Percentiles rank a stretch among this genome's conserved stretches.
These are phyloP conservation scores for Mesorhabditis sp. DNA, from an alignment of 2,888 invertebrate genomes.

Conservation along the genomic window DNA sequence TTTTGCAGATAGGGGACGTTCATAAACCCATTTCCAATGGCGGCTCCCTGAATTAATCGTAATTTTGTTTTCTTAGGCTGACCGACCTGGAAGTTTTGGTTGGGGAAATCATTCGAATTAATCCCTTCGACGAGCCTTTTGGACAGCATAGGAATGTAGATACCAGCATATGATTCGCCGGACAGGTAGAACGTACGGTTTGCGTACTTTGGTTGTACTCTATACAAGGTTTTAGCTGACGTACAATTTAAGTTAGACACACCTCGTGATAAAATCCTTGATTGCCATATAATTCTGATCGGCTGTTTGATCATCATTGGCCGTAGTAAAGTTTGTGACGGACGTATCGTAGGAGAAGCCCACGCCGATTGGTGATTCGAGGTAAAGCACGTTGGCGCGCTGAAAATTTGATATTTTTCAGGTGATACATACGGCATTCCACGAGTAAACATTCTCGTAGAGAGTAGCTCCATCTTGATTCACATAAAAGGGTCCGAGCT, in stretches of 20 bases:
- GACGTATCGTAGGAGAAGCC: slow-evolving; percentile 55
- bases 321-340: slow-evolving; percentile 21
- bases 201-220: slow-evolving; percentile 59
- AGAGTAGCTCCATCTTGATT: slow-evolving; percentile 48
- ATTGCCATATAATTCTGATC: slow-evolving; percentile 62
- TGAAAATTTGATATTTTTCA: slow-evolving; percentile 32
- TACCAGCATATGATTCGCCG: slow-evolving; percentile 60
- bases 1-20: slow-evolving; percentile 43
- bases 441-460: slow-evolving; percentile 54
- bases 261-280: slow-evolving; percentile 61
- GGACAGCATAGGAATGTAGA: slow-evolving; percentile 55
- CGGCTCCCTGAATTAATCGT: slow-evolving; percentile 39
- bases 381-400: slow-evolving; percentile 62
- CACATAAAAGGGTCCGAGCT: slow-evolving; percentile 60
- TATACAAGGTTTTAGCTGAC: slow-evolving; percentile 14
- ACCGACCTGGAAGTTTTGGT: slow-evolving; percentile 39
- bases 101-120: slow-evolving; percentile 32
- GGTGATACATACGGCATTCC: slow-evolving; percentile 51
- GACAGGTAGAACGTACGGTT: slow-evolving; percentile 61
- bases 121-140: slow-evolving; percentile 52
- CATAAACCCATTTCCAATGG: slow-evolving; percentile 57
- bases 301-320: slow-evolving; percentile 44
- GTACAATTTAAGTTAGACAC: slow-evolving; percentile 12
- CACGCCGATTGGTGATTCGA: slow-evolving; percentile 62
- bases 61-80: background rate